A percentile compares a stretch with the other conserved stretches of the same genome.
phyloP scores from a whole-genome alignment of 1,140 invertebrate species.

The Leptoteleia sp. region DNA sequence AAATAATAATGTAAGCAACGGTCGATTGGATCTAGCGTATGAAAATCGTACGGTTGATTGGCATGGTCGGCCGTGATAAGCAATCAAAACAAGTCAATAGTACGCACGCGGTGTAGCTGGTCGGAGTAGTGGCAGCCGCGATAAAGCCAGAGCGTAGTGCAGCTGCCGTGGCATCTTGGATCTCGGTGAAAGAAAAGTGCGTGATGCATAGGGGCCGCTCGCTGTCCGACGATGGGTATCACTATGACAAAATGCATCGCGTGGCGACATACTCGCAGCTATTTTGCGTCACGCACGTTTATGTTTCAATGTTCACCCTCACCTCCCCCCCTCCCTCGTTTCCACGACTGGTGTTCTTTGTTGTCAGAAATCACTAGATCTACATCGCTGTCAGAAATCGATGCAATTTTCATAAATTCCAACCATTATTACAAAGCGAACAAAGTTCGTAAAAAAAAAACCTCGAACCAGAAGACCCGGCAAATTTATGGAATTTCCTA shows the following conservation, averaged over 20 bases:
- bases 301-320: constrained; percentile 16
- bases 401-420: too few species aligned
- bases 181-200: constrained; percentile 53
- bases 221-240: constrained; percentile 56
- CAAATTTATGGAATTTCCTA: too few species aligned
- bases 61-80: constrained; percentile 42
- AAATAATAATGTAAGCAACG: constrained; percentile 19
- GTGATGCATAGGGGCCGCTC: constrained; percentile 57
- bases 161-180: constrained; percentile 41
- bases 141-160: constrained; percentile 33
- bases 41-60: constrained; percentile 52
- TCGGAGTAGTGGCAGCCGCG: constrained; percentile 15
- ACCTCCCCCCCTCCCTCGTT: neutral
- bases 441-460: too few species aligned
- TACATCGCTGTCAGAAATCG: too few species aligned
- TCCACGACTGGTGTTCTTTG: too few species aligned
- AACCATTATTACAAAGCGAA: too few species aligned
- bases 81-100: constrained; percentile 57
- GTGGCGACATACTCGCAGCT: constrained; percentile 36
- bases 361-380: too few species aligned
- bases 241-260: constrained; percentile 63
- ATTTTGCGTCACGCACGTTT: constrained; percentile 40
- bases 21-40: constrained; percentile 27
- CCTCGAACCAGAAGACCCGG: too few species aligned
- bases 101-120: constrained; percentile 14